Conservation (phyloP, 2,888 invertebrate genomes). For the Xestobium rufovillosum region DNA sequence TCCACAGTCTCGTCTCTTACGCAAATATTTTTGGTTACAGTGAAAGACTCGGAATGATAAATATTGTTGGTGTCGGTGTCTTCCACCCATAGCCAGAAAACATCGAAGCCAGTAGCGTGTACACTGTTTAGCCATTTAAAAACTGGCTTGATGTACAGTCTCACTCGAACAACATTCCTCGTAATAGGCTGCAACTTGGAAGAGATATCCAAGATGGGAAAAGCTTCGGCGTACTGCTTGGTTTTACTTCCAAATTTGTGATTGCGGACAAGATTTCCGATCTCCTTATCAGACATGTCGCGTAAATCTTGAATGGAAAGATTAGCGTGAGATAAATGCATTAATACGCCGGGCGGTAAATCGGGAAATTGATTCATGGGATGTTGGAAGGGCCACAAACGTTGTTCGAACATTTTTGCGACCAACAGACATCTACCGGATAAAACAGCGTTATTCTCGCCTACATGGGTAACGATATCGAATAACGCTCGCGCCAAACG, state of each 20-base stretch:
- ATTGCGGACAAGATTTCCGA: constrained; percentile 74
- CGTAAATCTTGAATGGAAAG: constrained; percentile 68
- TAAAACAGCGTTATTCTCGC: constrained; percentile 81
- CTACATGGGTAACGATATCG: constrained; percentile 74
- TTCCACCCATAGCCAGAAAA: constrained; percentile 98
- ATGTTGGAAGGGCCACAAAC: constrained; percentile 81
- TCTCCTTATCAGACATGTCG: constrained; percentile 82
- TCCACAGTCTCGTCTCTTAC: constrained; percentile 60
- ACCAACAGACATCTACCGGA: constrained; percentile 77
- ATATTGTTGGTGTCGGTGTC: constrained; percentile 91
- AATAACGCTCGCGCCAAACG: constrained; percentile 89
- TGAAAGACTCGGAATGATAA: constrained; percentile 92
- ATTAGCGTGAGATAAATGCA: constrained; percentile 72
- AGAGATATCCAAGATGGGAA: constrained; percentile 78
- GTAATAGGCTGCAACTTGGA: constrained; percentile 92
- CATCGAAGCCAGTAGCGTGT: constrained; percentile 76
- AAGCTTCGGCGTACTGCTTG: constrained; percentile 75
- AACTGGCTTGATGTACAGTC: constrained; percentile 68
- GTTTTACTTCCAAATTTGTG: constrained; percentile 67
- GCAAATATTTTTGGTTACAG: constrained; percentile 52
- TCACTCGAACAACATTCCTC: constrained; percentile 77
- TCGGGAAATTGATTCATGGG: constrained; percentile 80
- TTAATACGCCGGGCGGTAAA: constrained; percentile 67
- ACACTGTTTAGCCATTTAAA: constrained; percentile 82
- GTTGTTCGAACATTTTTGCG: constrained; percentile 88